phyloP scores from a whole-genome alignment of 2,888 invertebrate genomes.

The Drosophila neutralis region DNA sequence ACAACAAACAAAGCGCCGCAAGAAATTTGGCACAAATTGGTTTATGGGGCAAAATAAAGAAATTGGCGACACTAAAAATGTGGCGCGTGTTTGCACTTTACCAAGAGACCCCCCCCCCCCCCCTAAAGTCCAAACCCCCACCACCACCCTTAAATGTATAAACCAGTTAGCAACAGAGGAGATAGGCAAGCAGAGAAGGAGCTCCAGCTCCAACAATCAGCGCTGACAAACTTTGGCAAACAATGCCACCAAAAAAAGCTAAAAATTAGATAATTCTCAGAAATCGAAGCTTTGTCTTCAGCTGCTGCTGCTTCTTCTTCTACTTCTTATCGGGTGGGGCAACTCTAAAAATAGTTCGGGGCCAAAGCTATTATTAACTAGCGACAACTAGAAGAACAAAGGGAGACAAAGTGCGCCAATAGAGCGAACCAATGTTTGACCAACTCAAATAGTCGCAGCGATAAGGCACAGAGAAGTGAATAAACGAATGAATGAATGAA shows the following conservation, averaged over 20 bases:
- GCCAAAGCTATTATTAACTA: conserved; percentile 32
- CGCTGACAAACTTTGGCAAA: conserved; percentile 9
- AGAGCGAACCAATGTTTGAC: conserved; percentile 25
- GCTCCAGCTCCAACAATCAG: background rate
- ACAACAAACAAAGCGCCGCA: conserved; percentile 32
- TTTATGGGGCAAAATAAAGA: conserved; percentile 45
- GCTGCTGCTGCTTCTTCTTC: background rate
- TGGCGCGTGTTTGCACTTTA: conserved; percentile 80
- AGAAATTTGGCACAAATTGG: conserved; percentile 58
- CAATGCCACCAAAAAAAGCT: conserved; percentile 34
- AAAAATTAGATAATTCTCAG: conserved; percentile 5
- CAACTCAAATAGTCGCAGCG: conserved; percentile 36
- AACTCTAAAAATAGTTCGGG: conserved; percentile 45
- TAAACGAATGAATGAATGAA: conserved; percentile 9
- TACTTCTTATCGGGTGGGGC: background rate
- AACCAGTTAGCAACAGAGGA: background rate
- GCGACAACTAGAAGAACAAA: conserved; percentile 37
- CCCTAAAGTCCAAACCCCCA: no score
- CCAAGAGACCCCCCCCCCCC: background rate
- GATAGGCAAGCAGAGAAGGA: background rate
- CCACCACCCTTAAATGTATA: no score
- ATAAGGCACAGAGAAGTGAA: conserved; percentile 41
- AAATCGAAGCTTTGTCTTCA: conserved; percentile 11
- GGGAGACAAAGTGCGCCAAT: conserved; percentile 19
- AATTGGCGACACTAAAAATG: conserved; percentile 48